Evolutionary conservation across 1,140 invertebrate species (phyloP).

Genomic region (Cryptotermes secundus): DNA sequence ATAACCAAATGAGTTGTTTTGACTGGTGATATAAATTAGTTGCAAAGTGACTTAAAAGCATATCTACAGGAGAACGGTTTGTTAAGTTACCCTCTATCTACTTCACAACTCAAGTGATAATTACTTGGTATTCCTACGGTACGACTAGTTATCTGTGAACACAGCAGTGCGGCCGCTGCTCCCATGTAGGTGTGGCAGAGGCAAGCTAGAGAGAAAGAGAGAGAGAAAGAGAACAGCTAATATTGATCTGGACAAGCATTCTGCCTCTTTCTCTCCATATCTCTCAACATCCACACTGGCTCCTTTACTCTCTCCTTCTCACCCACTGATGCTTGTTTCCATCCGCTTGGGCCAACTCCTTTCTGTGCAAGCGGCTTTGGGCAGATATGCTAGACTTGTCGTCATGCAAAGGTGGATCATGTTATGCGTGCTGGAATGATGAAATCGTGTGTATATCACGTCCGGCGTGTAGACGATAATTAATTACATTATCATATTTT

Average conservation of each 20-base stretch:
- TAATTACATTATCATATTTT: too few species aligned
- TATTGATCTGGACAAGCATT: conserved; percentile 16
- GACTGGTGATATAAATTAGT: too few species aligned
- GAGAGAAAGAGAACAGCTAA: not conserved
- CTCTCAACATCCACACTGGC: not conserved
- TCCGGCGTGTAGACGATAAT: too few species aligned
- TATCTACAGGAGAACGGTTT: too few species aligned
- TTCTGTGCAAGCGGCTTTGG: not conserved
- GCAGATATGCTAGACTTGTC: not conserved
- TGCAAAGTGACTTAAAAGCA: too few species aligned
- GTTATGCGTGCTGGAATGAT: too few species aligned
- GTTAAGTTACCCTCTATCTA: too few species aligned
- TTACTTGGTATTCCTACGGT: not conserved
- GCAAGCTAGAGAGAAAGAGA: not conserved
- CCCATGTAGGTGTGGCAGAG: not conserved
- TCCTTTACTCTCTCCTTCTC: not conserved
- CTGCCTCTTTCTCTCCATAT: not conserved
- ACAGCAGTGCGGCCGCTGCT: not conserved
- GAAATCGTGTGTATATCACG: too few species aligned
- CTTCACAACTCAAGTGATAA: too few species aligned
- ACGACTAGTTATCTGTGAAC: not conserved
- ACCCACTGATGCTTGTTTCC: not conserved
- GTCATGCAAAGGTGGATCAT: not conserved
- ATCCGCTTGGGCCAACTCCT: not conserved
- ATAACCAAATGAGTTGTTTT: too few species aligned